Evolutionary conservation across 2,113 vertebrate species (phyloP), one percentile per base, ranked within the genome.

Genomic region (Tor tambroides): DNA sequence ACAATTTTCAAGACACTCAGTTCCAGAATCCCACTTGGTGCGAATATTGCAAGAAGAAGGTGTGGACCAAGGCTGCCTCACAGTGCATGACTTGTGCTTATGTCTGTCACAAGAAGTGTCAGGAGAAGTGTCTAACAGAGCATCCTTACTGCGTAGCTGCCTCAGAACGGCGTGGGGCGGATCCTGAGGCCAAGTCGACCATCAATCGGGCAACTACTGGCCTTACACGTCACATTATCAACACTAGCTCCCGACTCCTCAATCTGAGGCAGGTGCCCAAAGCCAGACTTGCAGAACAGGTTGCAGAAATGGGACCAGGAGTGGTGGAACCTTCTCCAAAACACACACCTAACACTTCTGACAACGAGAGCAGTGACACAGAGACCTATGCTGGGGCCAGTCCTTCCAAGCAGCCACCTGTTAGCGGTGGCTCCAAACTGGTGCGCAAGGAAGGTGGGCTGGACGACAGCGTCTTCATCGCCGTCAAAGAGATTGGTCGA

Each of bases 11-110:
- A 90, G 98, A 99, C 88, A 99, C 98, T 9, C 98, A 99, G 92
- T 99, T 99, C 92, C 98, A 99, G 93, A 99, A 98, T 90, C 98
- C 98, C 43, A 99, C 97, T 2, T 98, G 96, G 96, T 99, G 98
- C 30, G 97, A 99, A 84, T 99, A 99, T 91, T 99, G 98, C 92
- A 99, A 98, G 93, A 99, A 97, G 90, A 99, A 99, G 85, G 98
- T 99, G 0, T 99, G 98, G 98, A 99, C 98, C 89, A 99, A 99
- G 94, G 98, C 98, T 0, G 98, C 98, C 28, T 99, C 98, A 0
- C 98, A 99, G 92, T 99, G 98, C 92, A 96, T 99, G 93, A 91
- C 95, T 83, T 99, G 98, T 89, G 94, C 97, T 86, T 99, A 99
- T 0, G 97, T 99, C 90, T 99, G 98, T 94, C 98, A 99, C 94